A percentile compares a stretch with the other conserved stretches of the same genome.
phyloP scores from a whole-genome alignment of 2,113 vertebrate species.

The Protobothrops mucrosquamatus region DNA sequence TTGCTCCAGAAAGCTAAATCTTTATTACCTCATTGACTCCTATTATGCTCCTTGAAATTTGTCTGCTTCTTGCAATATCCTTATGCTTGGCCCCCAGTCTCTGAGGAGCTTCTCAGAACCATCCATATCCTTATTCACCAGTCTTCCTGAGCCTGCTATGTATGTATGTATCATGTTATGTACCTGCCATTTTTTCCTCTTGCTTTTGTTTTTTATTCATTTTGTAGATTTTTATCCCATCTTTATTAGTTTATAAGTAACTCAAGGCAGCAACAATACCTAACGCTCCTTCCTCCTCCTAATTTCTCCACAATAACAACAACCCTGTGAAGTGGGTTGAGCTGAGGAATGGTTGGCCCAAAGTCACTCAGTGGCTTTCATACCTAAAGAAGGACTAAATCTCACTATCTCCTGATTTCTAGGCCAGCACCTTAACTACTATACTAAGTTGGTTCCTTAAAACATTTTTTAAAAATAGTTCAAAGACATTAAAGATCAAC shows the following conservation, averaged over 20 bases:
- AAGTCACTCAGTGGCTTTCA: background rate
- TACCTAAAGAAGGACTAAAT: background rate
- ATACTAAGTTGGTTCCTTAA: too few species aligned
- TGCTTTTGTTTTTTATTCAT: background rate
- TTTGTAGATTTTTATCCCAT: background rate
- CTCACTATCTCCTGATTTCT: too few species aligned
- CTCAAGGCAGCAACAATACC: background rate
- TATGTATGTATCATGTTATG: background rate
- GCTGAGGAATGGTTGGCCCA: background rate
- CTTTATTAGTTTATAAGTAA: background rate
- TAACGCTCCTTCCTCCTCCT: too few species aligned
- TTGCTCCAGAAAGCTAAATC: background rate
- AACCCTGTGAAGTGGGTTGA: background rate
- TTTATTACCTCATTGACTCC: background rate
- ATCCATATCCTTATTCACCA: background rate
- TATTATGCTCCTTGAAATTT: background rate
- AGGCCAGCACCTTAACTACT: too few species aligned
- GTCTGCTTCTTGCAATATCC: background rate
- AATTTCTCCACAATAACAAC: background rate
- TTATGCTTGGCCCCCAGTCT: background rate
- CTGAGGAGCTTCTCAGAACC: background rate
- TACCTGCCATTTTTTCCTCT: background rate
- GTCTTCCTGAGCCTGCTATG: background rate
- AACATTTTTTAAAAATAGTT: background rate
- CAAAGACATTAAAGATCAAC: background rate